Percentiles rank a stretch among this genome's conserved stretches.
These are phyloP conservation scores for Platycheirus albimanus DNA, from an alignment of 2,888 invertebrate species.

Conservation along the genomic window DNA sequence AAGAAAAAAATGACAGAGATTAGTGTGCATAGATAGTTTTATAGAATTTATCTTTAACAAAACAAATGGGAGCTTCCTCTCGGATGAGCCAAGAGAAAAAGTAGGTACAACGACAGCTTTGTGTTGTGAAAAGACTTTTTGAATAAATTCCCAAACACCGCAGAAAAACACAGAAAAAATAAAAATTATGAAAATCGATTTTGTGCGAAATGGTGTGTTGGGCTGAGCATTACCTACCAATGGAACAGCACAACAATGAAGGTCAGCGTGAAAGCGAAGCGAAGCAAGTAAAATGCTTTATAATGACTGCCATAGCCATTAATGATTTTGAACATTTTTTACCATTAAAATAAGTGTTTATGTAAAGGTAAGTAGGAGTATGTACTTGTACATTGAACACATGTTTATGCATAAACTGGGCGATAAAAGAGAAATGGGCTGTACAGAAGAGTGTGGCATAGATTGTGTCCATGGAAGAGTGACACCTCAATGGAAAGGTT, in stretches of 20 bases:
- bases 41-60: conserved; percentile 3
- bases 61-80: neutral
- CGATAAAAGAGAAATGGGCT: too few species aligned
- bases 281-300: conserved; percentile 13
- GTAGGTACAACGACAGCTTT: neutral
- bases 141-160: neutral
- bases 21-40: neutral
- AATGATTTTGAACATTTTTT: neutral
- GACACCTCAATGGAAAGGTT: too few species aligned
- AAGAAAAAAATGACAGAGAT: too few species aligned
- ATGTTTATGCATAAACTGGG: too few species aligned
- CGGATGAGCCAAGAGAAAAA: too few species aligned
- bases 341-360: neutral
- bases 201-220: conserved; percentile 22
- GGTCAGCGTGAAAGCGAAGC: neutral
- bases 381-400: too few species aligned
- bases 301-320: neutral
- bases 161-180: too few species aligned
- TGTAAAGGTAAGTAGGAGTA: too few species aligned
- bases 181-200: conserved; percentile 34
- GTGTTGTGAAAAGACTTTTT: neutral
- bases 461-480: too few species aligned
- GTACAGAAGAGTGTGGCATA: too few species aligned
- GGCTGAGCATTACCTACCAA: conserved; percentile 13
- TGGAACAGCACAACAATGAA: conserved; percentile 20